Conservation (phyloP, 2,888 invertebrate genomes). For the Amiota mariae region DNA sequence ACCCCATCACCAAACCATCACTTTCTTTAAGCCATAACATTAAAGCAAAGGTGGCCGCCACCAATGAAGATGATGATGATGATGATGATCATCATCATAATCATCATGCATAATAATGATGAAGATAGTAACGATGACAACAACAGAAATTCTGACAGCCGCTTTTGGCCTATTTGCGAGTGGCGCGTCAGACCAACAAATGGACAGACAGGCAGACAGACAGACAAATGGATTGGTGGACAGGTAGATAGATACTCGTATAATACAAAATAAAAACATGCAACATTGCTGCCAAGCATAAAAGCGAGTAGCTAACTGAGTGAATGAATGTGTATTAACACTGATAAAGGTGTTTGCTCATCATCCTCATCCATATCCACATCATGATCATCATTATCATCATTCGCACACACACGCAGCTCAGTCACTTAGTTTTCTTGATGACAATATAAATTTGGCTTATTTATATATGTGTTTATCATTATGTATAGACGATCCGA, state of each 20-base stretch:
- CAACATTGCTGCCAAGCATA: slow-evolving; percentile 52
- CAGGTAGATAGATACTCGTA: background rate
- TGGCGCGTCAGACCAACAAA: too few relatives aligned
- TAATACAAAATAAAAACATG: slow-evolving; percentile 41
- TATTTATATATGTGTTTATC: background rate
- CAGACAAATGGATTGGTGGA: background rate
- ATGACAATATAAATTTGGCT: slow-evolving; percentile 24
- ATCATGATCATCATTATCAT: slow-evolving; percentile 10
- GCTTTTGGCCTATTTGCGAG: slow-evolving; percentile 2
- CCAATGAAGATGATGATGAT: background rate
- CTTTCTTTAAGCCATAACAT: too few relatives aligned
- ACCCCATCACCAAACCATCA: too few relatives aligned
- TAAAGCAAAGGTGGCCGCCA: background rate
- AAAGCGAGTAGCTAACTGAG: slow-evolving; percentile 29
- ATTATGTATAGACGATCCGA: background rate
- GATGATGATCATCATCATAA: too few relatives aligned
- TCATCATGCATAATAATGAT: too few relatives aligned
- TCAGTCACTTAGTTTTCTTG: background rate
- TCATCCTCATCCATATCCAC: slow-evolving; percentile 32
- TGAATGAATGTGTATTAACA: slow-evolving; percentile 59
- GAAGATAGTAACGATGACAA: too few relatives aligned
- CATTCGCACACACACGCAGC: slow-evolving; percentile 8
- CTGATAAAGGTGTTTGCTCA: slow-evolving; percentile 69
- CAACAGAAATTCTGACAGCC: too few relatives aligned
- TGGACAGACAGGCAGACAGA: background rate